Base-by-base conservation (phyloP, 2,797 vertebrate genomes). In the Pagetopsis macropterus region DNA sequence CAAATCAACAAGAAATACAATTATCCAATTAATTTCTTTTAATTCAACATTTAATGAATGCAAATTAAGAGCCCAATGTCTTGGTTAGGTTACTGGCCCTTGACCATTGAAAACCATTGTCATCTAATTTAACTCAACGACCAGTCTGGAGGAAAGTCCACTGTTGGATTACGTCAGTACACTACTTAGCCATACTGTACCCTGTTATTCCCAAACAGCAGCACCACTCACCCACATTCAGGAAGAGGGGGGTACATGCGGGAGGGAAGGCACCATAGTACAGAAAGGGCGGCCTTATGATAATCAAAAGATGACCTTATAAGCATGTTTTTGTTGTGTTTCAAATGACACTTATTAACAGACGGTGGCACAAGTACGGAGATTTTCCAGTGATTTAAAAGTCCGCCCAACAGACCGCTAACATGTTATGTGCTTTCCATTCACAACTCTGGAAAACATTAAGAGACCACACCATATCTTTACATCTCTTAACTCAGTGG, bases 81-180 rank as follows among this genome's bases (percentile, higher is more conserved):
- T 58, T 23, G 5, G 27, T 70, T 40, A 37, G 37, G 65, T 60
- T 71, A 60, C 61, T 87, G 81, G 88, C 68, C 70, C 49, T 51
- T 72, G 48, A 73, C 80, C 57, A 51, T 33, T 11, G 49, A 50
- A 65, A 58, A 43, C 41, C 58, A 3, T 13, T 46, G 51, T 75
- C 56, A 67, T 84, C 65, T 81, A 64, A 72, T 51, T 66, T 69
- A 70, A 31, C 46, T 76, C 51, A 85, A 81, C 49, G 70, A 82
- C 64, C 67, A 31, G 33, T 44, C 78, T 44, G 9, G 33, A 51
- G 27, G 11, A 51, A 61, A 40, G 17, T 49, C 13, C 21, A 31
- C 13, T 43, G 27, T 48, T 46, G 11, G n/a, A 67, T 40, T 15
- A 37, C 37, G 75, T 60, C 49, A n/a, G 65, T 49, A 16, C 14